phyloP scores from a whole-genome alignment of 2,888 invertebrate genomes.

The Pachliopta kotzebuea region DNA sequence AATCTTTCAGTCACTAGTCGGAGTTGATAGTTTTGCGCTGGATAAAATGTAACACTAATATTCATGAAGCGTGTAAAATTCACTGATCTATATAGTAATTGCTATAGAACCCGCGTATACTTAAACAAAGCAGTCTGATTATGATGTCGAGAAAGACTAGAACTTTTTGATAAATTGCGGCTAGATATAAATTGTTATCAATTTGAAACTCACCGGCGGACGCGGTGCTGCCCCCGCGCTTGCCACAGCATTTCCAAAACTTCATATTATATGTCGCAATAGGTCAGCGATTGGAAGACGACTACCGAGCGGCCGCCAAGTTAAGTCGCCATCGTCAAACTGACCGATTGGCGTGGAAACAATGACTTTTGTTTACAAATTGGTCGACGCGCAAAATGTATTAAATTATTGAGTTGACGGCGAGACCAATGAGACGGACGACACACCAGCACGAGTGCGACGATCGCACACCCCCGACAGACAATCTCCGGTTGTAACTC shows the following conservation, averaged over 20 bases:
- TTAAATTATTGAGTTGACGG: conserved; percentile 62
- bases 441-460: conserved; percentile 52
- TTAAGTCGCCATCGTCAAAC: conserved; percentile 66
- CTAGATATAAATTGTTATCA: neutral
- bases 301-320: conserved; percentile 58
- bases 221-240: conserved; percentile 52
- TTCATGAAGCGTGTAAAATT: conserved; percentile 1
- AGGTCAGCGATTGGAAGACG: conserved; percentile 49
- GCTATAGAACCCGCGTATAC: neutral
- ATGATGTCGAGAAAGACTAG: neutral
- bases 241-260: conserved; percentile 72
- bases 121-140: neutral
- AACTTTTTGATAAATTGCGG: neutral
- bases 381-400: conserved; percentile 66
- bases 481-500: conserved; percentile 51
- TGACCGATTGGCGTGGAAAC: conserved; percentile 69
- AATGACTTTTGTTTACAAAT: conserved; percentile 79
- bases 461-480: conserved; percentile 58
- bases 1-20: neutral
- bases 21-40: neutral
- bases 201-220: conserved; percentile 48
- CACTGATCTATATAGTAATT: neutral
- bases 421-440: conserved; percentile 59
- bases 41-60: neutral
- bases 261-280: conserved; percentile 52